Percentiles rank a stretch among this genome's conserved stretches.
Conservation (phyloP, 1,140 invertebrate genomes). For the Alviniconcha marisindica region DNA sequence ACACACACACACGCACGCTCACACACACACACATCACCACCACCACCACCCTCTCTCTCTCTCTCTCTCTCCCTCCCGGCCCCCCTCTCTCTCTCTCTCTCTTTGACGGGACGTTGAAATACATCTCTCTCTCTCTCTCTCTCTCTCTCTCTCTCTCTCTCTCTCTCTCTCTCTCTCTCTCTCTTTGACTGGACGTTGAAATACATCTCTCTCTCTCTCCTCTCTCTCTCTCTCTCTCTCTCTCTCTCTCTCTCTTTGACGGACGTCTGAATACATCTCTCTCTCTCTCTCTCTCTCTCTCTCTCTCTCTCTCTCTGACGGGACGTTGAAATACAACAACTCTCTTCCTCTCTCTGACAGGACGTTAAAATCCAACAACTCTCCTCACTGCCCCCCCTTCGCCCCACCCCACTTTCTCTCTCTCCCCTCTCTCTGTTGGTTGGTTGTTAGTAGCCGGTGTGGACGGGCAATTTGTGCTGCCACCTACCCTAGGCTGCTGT, state of each 20-base stretch:
- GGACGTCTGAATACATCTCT: no score
- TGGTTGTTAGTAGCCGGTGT: no score
- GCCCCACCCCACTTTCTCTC: no score
- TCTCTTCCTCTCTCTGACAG: not conserved
- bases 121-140: slow-evolving; percentile 3
- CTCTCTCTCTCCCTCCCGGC: not conserved
- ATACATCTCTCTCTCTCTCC: not conserved
- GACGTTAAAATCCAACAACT: no score
- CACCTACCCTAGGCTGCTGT: no score
- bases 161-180: slow-evolving; percentile 18
- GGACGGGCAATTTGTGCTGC: no score
- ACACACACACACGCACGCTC: slow-evolving; percentile 27
- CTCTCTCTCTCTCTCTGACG: not conserved
- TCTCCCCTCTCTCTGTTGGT: no score
- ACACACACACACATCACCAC: slow-evolving; percentile 14
- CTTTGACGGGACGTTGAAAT: no score
- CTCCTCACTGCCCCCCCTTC: no score
- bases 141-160: slow-evolving; percentile 13
- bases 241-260: not conserved
- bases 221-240: not conserved
- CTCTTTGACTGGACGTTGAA: not conserved
- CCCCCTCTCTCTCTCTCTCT: not conserved
- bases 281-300: not conserved
- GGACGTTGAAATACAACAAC: no score
- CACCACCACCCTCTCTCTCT: not conserved